phyloP scores from a whole-genome alignment of 2,113 vertebrate genomes.

The Anas platyrhynchos region DNA sequence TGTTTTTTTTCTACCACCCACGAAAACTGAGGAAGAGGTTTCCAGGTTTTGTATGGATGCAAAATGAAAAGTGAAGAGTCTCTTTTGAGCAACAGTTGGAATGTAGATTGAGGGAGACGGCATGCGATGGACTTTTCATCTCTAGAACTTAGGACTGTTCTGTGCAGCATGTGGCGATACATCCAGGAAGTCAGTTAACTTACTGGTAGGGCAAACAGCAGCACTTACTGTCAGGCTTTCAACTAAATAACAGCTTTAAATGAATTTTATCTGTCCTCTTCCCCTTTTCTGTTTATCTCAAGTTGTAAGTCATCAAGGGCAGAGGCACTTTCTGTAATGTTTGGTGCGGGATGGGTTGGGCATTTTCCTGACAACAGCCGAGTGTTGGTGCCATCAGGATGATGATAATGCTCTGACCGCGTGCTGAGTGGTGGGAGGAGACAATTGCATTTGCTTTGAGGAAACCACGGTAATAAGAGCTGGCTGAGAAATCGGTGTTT shows the following conservation, averaged over 20 bases:
- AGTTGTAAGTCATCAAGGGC: not conserved
- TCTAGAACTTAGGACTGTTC: fast-evolving
- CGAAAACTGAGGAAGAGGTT: not conserved
- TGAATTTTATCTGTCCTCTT: not conserved
- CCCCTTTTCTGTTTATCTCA: not conserved
- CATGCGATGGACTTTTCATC: not conserved
- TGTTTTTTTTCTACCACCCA: not conserved
- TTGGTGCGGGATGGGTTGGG: not conserved
- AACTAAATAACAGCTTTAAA: not conserved
- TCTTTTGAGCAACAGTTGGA: not conserved
- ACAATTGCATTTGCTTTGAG: not conserved
- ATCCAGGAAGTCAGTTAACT: not conserved
- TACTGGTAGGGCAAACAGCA: fast-evolving
- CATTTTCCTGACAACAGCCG: not conserved
- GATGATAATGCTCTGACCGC: not conserved
- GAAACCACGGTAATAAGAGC: not conserved
- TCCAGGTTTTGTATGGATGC: not conserved
- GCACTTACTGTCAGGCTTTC: not conserved
- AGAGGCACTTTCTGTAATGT: not conserved
- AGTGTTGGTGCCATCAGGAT: not conserved
- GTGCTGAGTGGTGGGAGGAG: not conserved
- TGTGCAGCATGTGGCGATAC: not conserved
- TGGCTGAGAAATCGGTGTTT: not conserved
- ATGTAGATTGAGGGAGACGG: not conserved
- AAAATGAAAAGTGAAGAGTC: not conserved